Percentiles rank a stretch among this genome's conserved stretches.
Evolutionary conservation across 1,140 invertebrate genomes (phyloP).

Genomic region (Camponotus floridanus): DNA sequence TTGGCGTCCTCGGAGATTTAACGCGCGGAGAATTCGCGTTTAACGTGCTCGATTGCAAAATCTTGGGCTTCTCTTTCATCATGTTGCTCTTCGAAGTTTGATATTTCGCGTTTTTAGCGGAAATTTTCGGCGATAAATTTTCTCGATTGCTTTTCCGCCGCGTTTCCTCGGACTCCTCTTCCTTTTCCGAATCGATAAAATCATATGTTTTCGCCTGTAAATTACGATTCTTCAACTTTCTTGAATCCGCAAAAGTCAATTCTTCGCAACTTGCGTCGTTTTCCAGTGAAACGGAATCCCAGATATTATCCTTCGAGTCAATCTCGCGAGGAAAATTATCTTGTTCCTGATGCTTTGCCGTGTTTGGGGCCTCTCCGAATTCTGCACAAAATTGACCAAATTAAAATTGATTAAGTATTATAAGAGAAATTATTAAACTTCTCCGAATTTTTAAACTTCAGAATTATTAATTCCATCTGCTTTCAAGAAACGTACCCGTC

Average conservation of each 20-base stretch:
- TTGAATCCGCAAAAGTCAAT: neutral
- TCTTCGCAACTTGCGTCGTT: neutral
- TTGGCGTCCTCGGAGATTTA: neutral
- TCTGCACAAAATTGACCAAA: neutral
- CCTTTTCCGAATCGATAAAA: neutral
- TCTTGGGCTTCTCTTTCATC: neutral
- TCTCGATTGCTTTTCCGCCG: neutral
- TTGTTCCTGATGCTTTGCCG: neutral
- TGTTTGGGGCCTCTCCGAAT: neutral
- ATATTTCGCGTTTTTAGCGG: neutral
- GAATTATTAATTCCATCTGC: neutral
- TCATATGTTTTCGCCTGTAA: neutral
- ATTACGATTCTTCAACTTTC: neutral
- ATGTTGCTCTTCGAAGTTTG: neutral
- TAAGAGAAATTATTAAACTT: neutral
- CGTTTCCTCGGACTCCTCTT: neutral
- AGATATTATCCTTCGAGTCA: neutral
- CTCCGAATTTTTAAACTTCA: neutral
- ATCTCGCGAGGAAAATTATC: neutral
- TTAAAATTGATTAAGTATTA: neutral
- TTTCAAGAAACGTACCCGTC: neutral
- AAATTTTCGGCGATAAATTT: neutral
- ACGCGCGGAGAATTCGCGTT: neutral
- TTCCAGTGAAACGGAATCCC: slow-evolving; percentile 31
- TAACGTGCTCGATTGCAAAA: neutral